These are phyloP conservation scores for Drosophila sechellia DNA, from an alignment of 1,140 invertebrate species.

Conservation along the genomic window DNA sequence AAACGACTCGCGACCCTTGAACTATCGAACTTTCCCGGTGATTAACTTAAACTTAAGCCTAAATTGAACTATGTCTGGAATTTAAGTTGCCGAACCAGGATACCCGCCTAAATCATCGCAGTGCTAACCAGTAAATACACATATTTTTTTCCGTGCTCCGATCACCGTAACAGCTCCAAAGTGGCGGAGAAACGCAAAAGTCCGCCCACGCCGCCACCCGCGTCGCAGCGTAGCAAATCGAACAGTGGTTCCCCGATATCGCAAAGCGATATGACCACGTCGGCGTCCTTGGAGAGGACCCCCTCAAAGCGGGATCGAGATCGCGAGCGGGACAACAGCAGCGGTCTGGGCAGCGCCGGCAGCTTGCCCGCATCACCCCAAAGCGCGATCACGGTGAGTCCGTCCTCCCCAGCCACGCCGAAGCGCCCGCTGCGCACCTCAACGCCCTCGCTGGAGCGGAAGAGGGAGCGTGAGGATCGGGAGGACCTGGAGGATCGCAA, in stretches of 20 bases:
- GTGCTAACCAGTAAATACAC: neutral
- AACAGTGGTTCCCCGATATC: constrained; percentile 12
- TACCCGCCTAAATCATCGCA: neutral
- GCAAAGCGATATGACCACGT: constrained; percentile 58
- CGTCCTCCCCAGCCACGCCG: constrained; percentile 54
- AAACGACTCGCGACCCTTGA: neutral
- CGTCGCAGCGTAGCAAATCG: constrained; percentile 68
- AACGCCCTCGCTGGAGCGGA: constrained; percentile 58
- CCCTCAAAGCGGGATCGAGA: constrained; percentile 52
- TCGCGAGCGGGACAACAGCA: constrained; percentile 56
- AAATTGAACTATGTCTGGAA: constrained; percentile 13
- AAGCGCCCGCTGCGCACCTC: constrained; percentile 71
- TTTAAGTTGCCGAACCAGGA: neutral
- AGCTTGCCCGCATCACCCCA: constrained; percentile 73
- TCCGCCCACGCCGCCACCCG: constrained; percentile 63
- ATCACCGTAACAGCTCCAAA: constrained; percentile 54
- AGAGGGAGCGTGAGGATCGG: constrained; percentile 26
- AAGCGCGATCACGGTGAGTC: constrained; percentile 56
- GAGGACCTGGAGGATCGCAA: constrained; percentile 20
- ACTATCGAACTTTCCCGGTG: constrained; percentile 1
- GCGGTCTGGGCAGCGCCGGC: constrained; percentile 62
- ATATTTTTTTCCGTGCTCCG: constrained; percentile 22
- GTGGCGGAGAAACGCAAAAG: constrained; percentile 84
- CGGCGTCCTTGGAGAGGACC: constrained; percentile 47
- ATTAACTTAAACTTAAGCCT: neutral